A percentile compares a stretch with the other conserved stretches of the same genome.
Evolutionary conservation across 2,888 invertebrate species (phyloP).

Genomic region (Neoscelio sp.): DNA sequence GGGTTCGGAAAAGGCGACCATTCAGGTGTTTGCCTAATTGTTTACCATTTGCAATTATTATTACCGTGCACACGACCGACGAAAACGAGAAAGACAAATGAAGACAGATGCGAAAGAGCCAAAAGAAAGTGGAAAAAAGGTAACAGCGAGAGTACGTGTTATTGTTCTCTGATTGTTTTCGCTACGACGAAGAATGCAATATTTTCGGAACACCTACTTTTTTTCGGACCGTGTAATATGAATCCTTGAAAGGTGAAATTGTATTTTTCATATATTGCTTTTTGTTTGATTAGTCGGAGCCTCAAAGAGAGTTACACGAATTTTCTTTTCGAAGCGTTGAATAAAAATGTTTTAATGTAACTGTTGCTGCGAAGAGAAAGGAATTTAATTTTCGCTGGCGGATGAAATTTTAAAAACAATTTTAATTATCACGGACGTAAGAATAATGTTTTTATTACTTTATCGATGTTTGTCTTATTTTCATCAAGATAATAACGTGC

Average conservation of each 20-base stretch:
- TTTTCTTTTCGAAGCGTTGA: conserved; percentile 6
- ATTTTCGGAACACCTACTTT: conserved; percentile 9
- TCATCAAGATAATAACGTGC: conserved; percentile 7
- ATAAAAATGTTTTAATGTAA: conserved; percentile 17
- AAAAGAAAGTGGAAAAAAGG: conserved; percentile 25
- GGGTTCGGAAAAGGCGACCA: no score
- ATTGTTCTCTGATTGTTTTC: conserved; percentile 16
- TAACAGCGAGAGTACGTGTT: neutral
- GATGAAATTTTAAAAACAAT: conserved; percentile 4
- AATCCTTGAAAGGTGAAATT: conserved; percentile 12
- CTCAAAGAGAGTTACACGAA: conserved; percentile 18
- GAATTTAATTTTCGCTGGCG: conserved; percentile 28
- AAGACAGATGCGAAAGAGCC: conserved; percentile 15
- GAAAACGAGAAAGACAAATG: conserved; percentile 39
- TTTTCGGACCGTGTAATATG: conserved; percentile 7
- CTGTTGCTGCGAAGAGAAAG: conserved; percentile 6
- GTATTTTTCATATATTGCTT: conserved; percentile 22
- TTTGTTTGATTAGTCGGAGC: conserved; percentile 20
- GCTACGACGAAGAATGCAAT: conserved; percentile 13
- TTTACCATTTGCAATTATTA: conserved; percentile 63
- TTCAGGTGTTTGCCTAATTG: conserved; percentile 61
- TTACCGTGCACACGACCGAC: conserved; percentile 24
- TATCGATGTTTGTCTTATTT: conserved; percentile 4
- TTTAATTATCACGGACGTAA: conserved; percentile 20
- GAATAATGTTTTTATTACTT: conserved; percentile 20